phyloP scores from a whole-genome alignment of 2,888 invertebrate species.

The Caenorhabditis imperialis region DNA sequence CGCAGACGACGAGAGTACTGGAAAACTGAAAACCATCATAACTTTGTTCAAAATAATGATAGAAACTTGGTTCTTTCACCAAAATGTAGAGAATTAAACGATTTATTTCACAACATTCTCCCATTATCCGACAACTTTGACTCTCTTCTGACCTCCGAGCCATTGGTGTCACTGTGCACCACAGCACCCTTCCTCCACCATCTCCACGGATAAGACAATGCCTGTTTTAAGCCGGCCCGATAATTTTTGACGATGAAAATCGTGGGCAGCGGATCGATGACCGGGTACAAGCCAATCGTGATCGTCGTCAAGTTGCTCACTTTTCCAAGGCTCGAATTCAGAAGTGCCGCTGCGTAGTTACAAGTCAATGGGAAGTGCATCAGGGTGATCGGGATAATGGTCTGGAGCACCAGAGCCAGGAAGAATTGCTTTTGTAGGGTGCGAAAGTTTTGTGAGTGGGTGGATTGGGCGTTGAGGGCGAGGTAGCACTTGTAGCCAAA shows the following conservation, averaged over 20 bases:
- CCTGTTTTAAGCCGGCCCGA: slow-evolving; percentile 12
- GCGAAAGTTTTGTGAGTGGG: slow-evolving; percentile 5
- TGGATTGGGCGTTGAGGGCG: background rate
- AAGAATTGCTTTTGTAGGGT: slow-evolving; percentile 31
- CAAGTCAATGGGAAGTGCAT: slow-evolving; percentile 36
- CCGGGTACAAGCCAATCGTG: slow-evolving; percentile 29
- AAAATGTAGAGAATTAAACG: no score
- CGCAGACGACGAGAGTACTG: no score
- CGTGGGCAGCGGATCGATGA: slow-evolving; percentile 27
- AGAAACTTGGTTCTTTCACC: no score
- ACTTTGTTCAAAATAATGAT: no score
- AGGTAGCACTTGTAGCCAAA: slow-evolving; percentile 28
- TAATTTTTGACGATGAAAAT: slow-evolving; percentile 35
- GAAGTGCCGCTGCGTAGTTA: slow-evolving; percentile 19
- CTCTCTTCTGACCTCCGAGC: no score
- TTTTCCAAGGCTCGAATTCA: slow-evolving; percentile 18
- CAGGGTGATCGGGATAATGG: slow-evolving; percentile 34
- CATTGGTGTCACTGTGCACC: no score
- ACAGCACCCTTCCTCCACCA: no score
- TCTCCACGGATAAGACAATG: background rate
- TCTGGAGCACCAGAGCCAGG: slow-evolving; percentile 34
- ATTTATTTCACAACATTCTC: no score
- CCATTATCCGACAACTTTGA: no score
- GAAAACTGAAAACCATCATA: no score
- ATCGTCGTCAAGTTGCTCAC: slow-evolving; percentile 24